phyloP scores from a whole-genome alignment of 1,140 invertebrate genomes.

The Microplitis mediator region DNA sequence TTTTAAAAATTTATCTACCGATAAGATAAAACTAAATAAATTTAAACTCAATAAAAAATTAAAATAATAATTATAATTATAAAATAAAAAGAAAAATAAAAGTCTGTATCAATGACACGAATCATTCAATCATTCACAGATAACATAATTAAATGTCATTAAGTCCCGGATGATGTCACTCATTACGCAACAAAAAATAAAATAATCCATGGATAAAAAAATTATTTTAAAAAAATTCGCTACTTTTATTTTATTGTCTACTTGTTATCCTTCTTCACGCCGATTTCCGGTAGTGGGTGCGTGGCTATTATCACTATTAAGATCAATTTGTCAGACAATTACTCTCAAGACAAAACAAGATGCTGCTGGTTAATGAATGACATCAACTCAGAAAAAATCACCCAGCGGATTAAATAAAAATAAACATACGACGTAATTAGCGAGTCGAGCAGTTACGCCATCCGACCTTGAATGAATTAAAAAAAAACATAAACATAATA shows the following conservation, averaged over 20 bases:
- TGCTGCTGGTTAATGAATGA: neutral
- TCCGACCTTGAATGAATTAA: conserved; percentile 23
- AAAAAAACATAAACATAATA: neutral
- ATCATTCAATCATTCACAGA: too few relatives aligned
- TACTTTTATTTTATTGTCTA: too few relatives aligned
- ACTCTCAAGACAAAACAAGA: neutral
- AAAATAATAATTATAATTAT: too few relatives aligned
- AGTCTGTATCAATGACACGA: too few relatives aligned
- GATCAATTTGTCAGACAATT: conserved; percentile 10
- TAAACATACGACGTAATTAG: conserved; percentile 9
- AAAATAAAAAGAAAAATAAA: too few relatives aligned
- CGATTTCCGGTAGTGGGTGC: conserved; percentile 2
- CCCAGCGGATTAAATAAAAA: neutral
- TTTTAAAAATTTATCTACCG: too few relatives aligned
- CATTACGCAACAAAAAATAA: too few relatives aligned
- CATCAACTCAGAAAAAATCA: neutral
- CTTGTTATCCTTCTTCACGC: neutral
- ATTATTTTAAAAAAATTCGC: neutral
- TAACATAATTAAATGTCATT: too few relatives aligned
- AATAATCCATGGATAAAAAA: neutral
- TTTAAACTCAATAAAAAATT: too few relatives aligned
- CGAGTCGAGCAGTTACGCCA: neutral
- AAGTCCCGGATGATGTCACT: too few relatives aligned
- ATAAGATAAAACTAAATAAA: too few relatives aligned
- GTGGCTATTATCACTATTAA: conserved; percentile 3